Conservation (phyloP, 1,140 invertebrate species). For the Vanessa atalanta region DNA sequence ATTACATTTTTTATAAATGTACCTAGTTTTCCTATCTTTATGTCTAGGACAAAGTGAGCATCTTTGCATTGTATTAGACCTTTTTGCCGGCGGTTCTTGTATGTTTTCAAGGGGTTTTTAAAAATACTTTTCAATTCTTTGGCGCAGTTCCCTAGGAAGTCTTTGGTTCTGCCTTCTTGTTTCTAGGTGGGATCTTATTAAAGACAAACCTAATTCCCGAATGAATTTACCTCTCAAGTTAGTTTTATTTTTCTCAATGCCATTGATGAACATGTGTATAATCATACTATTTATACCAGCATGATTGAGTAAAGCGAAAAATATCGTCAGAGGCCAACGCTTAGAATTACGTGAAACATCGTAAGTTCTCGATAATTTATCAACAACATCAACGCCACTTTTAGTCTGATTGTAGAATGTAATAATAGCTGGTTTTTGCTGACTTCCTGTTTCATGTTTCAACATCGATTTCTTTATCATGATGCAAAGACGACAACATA, state of each 20-base stretch:
- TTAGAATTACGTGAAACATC: constrained; percentile 41
- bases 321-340: constrained; percentile 30
- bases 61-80: too few species aligned
- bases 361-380: constrained; percentile 55
- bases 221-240: too few species aligned
- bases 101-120: too few species aligned
- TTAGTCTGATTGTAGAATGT: constrained; percentile 52
- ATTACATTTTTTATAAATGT: too few species aligned
- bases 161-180: too few species aligned
- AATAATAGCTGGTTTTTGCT: constrained; percentile 61
- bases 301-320: constrained; percentile 34
- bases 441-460: constrained; percentile 32
- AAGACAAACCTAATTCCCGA: too few species aligned
- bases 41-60: too few species aligned
- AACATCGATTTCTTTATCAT: constrained; percentile 44
- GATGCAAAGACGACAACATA: constrained; percentile 55
- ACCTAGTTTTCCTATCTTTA: too few species aligned
- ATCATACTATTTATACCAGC: constrained; percentile 38
- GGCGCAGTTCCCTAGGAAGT: too few species aligned
- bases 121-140: too few species aligned
- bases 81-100: too few species aligned
- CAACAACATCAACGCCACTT: constrained; percentile 52
- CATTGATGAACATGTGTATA: constrained; percentile 32
- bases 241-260: constrained; percentile 20
- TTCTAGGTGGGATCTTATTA: too few species aligned